A percentile compares a stretch with the other conserved stretches of the same genome.
These are phyloP conservation scores for Brachionus manjavacas DNA, from an alignment of 1,140 invertebrate genomes.

Conservation along the genomic window DNA sequence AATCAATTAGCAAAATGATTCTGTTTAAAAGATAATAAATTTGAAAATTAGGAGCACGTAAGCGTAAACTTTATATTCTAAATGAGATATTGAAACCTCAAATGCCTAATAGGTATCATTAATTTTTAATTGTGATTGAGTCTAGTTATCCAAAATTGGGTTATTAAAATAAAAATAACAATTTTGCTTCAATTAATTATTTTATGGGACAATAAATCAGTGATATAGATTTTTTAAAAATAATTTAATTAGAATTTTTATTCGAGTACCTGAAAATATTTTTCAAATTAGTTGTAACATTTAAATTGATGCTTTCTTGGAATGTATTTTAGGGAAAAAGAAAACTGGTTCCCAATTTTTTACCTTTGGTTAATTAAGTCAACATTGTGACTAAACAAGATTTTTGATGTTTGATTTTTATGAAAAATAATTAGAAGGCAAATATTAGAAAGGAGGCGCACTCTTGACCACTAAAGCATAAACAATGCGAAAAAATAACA, in stretches of 20 bases:
- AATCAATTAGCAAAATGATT: neutral
- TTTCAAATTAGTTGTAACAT: neutral
- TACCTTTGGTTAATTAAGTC: neutral
- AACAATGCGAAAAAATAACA: neutral
- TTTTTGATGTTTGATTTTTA: neutral
- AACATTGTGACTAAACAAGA: neutral
- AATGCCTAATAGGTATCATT: conserved; percentile 29
- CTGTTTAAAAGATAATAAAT: conserved; percentile 1
- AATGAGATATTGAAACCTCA: neutral
- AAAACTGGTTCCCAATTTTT: neutral
- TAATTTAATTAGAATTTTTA: neutral
- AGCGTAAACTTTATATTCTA: neutral
- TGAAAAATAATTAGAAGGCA: neutral
- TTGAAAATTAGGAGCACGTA: neutral
- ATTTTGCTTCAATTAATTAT: conserved; percentile 7
- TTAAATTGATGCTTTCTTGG: neutral
- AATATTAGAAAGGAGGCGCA: neutral
- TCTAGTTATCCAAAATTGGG: conserved; percentile 20
- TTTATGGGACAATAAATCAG: conserved; percentile 32
- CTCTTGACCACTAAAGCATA: neutral
- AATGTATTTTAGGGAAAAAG: too few relatives aligned
- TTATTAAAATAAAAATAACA: conserved; percentile 22
- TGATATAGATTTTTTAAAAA: neutral
- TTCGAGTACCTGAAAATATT: neutral
- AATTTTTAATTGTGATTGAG: conserved; percentile 16